Evolutionary conservation across 2,888 invertebrate genomes (phyloP).

Genomic region (Palloptera scutellata): DNA sequence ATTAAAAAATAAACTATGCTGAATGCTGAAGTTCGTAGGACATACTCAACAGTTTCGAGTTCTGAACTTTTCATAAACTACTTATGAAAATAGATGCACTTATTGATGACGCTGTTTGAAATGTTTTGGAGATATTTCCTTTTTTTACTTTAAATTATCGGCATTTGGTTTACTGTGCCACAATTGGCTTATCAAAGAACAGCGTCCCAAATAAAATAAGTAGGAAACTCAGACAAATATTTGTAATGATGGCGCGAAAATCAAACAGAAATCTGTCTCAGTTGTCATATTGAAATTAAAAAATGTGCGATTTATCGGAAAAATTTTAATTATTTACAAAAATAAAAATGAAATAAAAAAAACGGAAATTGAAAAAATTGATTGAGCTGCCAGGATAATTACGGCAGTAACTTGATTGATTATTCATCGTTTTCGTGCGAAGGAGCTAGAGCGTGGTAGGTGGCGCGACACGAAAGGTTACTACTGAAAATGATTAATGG

Average conservation of each 20-base stretch:
- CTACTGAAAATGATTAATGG: too few species aligned
- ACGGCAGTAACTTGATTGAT: conserved; percentile 21
- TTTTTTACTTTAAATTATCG: too few species aligned
- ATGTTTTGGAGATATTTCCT: too few species aligned
- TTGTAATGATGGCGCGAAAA: neutral
- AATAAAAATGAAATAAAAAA: neutral
- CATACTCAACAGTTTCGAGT: too few species aligned
- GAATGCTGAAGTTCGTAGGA: too few species aligned
- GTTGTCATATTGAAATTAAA: neutral
- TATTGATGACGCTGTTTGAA: too few species aligned
- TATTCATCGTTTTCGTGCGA: conserved; percentile 7
- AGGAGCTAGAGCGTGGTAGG: neutral
- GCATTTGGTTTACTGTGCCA: neutral
- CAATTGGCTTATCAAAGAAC: neutral
- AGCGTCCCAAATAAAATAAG: neutral
- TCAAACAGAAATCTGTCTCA: neutral
- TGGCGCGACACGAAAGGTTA: neutral
- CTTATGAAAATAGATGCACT: too few species aligned
- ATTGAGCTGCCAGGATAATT: conserved; percentile 22
- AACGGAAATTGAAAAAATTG: neutral
- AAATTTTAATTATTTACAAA: conserved; percentile 31
- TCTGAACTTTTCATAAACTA: too few species aligned
- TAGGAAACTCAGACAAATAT: neutral
- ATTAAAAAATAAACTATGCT: neutral
- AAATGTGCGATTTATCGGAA: conserved; percentile 10